phyloP scores from a whole-genome alignment of 2,888 invertebrate genomes.

The Didymodactylos carnosus region DNA sequence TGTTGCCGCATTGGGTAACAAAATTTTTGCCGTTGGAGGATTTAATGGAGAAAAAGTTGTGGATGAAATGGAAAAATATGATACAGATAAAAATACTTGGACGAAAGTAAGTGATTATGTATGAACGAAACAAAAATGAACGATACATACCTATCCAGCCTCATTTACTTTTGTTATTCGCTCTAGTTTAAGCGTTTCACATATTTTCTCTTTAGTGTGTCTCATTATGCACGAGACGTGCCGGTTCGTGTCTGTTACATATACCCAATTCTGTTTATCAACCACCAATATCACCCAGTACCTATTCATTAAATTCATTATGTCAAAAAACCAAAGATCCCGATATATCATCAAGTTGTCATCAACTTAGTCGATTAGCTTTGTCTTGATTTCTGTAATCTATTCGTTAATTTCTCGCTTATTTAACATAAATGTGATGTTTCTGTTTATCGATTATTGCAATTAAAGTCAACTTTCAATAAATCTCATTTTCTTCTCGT shows the following conservation, averaged over 20 bases:
- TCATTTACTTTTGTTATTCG: not conserved
- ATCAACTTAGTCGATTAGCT: not conserved
- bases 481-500: too few species aligned
- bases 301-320: too few species aligned
- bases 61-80: slow-evolving; percentile 56
- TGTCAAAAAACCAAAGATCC: not conserved
- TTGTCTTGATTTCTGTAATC: not conserved
- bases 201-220: slow-evolving; percentile 44
- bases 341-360: not conserved
- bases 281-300: not conserved
- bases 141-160: not conserved
- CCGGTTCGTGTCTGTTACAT: slow-evolving; percentile 65
- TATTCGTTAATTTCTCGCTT: not conserved
- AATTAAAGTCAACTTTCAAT: too few species aligned
- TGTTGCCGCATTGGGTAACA: slow-evolving; percentile 42
- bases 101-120: slow-evolving; percentile 35
- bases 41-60: slow-evolving; percentile 54
- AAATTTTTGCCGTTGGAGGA: slow-evolving; percentile 63
- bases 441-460: not conserved
- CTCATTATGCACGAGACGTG: slow-evolving; percentile 58
- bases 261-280: slow-evolving; percentile 17
- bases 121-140: too few species aligned
- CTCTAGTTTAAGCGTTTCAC: not conserved
- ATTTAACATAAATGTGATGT: not conserved
- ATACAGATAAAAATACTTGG: slow-evolving; percentile 45